phyloP scores from a whole-genome alignment of 2,797 vertebrate genomes.

The Anas capensis region DNA sequence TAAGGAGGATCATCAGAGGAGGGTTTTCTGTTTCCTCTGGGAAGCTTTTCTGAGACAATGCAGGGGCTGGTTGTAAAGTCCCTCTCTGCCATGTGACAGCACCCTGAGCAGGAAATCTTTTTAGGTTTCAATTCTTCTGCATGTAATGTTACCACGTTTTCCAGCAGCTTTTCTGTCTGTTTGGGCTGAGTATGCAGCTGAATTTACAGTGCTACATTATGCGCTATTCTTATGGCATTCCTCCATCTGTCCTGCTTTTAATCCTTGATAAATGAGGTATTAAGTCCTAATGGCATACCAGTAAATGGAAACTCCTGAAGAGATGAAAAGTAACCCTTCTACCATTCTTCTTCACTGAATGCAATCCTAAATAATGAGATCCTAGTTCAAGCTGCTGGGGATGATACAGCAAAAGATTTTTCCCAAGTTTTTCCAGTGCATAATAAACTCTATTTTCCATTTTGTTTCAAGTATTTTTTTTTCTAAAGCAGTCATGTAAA shows the following conservation, averaged over 20 bases:
- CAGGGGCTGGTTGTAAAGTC: background rate
- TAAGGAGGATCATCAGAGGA: background rate
- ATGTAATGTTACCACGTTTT: background rate
- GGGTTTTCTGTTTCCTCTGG: no score
- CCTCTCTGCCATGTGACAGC: background rate
- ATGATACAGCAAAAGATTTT: background rate
- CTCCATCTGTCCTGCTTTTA: slow-evolving; percentile 45
- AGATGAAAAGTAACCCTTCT: slow-evolving; percentile 51
- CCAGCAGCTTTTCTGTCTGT: background rate
- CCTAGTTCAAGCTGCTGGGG: slow-evolving; percentile 29
- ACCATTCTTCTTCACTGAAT: slow-evolving; percentile 46
- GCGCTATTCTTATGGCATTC: slow-evolving; percentile 1
- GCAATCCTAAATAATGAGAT: slow-evolving; percentile 51
- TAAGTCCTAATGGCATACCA: slow-evolving; percentile 46
- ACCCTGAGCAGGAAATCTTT: background rate
- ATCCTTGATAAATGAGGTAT: slow-evolving; percentile 66
- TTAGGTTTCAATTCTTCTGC: background rate
- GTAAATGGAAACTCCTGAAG: slow-evolving; percentile 47
- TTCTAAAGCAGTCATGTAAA: background rate
- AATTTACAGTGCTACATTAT: background rate
- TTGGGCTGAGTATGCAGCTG: background rate
- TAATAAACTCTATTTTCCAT: background rate
- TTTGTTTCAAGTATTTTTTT: background rate
- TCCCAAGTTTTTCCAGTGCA: background rate
- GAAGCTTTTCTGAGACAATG: background rate